phyloP scores from a whole-genome alignment of 2,888 invertebrate genomes.

The Agrochola lychnidis region DNA sequence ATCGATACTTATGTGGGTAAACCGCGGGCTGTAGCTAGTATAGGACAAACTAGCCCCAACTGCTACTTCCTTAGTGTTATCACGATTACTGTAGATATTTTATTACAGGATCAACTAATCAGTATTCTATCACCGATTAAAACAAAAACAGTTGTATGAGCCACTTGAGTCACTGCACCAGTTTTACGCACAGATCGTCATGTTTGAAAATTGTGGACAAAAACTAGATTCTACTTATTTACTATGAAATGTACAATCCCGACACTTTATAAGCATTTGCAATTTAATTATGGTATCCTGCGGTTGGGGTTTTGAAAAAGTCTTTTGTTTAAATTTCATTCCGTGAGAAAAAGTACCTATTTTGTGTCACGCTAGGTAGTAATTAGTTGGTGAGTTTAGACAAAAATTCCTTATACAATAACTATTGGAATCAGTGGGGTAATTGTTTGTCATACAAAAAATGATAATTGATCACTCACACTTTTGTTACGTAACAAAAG shows the following conservation, averaged over 20 bases:
- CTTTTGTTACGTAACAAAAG: no score
- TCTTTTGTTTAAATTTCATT: conserved; percentile 18
- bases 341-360: background rate
- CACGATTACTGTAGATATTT: conserved; percentile 66
- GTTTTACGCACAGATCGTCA: conserved; percentile 25
- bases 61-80: conserved; percentile 68
- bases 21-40: no score
- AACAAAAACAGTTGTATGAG: conserved; percentile 40
- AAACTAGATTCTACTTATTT: conserved; percentile 55
- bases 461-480: no score
- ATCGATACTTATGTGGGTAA: no score
- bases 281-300: conserved; percentile 4
- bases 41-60: background rate
- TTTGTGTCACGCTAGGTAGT: background rate
- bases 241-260: conserved; percentile 43
- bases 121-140: conserved; percentile 46
- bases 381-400: background rate
- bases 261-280: conserved; percentile 22
- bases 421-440: background rate
- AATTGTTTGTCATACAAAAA: no score
- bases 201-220: conserved; percentile 23
- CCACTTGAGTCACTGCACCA: conserved; percentile 23
- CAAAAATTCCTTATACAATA: background rate
- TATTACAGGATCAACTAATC: conserved; percentile 53
- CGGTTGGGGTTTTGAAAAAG: background rate